Conservation (phyloP, 2,113 vertebrate species). For the Lathamus discolor region DNA sequence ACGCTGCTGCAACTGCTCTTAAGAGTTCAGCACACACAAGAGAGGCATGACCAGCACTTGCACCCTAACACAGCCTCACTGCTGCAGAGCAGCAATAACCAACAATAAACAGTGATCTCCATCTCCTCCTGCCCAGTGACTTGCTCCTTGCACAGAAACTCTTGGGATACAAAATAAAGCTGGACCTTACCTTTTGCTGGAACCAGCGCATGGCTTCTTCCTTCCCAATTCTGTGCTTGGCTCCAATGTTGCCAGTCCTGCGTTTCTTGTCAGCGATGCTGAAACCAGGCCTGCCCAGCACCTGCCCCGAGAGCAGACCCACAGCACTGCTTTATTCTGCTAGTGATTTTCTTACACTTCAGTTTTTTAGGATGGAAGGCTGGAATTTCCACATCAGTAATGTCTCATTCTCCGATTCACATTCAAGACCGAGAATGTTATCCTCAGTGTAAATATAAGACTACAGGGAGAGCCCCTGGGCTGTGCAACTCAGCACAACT, state of each 20-base stretch:
- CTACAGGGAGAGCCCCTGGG: background rate
- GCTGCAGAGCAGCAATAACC: background rate
- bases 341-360: background rate
- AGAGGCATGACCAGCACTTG: rapidly evolving
- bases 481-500: rapidly evolving
- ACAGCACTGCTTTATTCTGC: background rate
- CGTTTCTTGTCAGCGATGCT: slow-evolving; percentile 98
- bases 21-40: background rate
- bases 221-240: slow-evolving; percentile 96
- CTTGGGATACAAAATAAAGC: rapidly evolving
- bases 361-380: background rate
- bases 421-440: rapidly evolving
- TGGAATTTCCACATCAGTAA: background rate
- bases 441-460: background rate
- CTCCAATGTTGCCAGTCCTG: slow-evolving; percentile 93
- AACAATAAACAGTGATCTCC: rapidly evolving
- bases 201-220: slow-evolving; percentile 99
- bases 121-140: background rate
- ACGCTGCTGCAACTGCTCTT: background rate
- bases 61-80: background rate
- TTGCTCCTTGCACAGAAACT: background rate
- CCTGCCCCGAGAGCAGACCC: slow-evolving; percentile 72
- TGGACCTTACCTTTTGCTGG: slow-evolving; percentile 89
- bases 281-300: slow-evolving; percentile 96
- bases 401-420: rapidly evolving